These are phyloP conservation scores for Patagioenas fasciata DNA, from an alignment of 2,113 vertebrate species.

Conservation along the genomic window DNA sequence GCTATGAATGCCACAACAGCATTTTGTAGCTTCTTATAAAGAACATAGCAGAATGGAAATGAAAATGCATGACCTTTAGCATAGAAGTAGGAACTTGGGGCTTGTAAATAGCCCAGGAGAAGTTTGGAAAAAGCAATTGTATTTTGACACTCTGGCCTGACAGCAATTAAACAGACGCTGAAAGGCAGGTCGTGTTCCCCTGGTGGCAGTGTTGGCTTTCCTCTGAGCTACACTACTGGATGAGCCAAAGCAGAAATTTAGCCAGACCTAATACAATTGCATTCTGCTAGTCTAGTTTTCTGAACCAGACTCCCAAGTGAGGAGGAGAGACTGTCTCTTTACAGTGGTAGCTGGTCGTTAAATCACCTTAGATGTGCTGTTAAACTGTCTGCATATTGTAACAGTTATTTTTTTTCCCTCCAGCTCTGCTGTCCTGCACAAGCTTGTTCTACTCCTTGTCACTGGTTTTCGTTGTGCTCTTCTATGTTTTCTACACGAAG, in stretches of 20 bases:
- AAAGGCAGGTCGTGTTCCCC: not conserved
- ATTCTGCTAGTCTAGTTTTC: not conserved
- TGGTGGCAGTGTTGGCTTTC: not conserved
- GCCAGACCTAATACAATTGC: not conserved
- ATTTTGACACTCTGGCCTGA: not conserved
- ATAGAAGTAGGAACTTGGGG: not conserved
- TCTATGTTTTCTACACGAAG: slow-evolving; percentile 86
- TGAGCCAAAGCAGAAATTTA: not conserved
- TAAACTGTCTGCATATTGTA: not conserved
- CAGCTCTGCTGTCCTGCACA: slow-evolving; percentile 84
- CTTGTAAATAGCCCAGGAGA: not conserved
- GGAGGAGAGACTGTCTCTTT: not conserved
- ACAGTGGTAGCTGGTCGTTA: not conserved
- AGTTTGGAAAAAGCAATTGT: not conserved
- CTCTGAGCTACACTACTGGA: not conserved
- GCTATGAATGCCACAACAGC: not conserved
- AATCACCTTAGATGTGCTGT: not conserved
- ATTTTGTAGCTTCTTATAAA: not conserved
- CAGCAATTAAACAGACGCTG: not conserved
- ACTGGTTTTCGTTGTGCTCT: slow-evolving; percentile 68
- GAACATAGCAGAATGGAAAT: not conserved
- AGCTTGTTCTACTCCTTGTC: slow-evolving; percentile 82
- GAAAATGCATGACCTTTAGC: not conserved
- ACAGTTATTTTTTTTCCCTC: not conserved
- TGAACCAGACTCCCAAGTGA: not conserved